Evolutionary conservation across 2,888 invertebrate genomes (phyloP), one percentile per base, ranked within the genome.

Genomic region (Metopia argyrocephala): DNA sequence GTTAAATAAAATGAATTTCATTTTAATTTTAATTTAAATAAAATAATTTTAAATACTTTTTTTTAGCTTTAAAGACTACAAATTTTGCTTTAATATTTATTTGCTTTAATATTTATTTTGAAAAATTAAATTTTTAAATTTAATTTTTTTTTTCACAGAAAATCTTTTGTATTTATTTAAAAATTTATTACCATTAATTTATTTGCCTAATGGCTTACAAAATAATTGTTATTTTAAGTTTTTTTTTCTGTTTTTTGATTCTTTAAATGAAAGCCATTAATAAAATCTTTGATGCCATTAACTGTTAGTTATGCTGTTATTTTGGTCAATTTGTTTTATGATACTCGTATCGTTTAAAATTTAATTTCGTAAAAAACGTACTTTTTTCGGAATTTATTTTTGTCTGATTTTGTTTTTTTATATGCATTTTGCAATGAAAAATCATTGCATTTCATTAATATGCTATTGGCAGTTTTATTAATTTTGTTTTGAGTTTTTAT

Each of bases 401-500:
- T 38, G 9, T 31, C 2, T 31, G 6, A 56, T 27, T 68, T n/a
- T 23, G 48, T 23, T 23, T 31, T 25, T 59, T 38, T 12, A n/a
- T 76, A 48, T 78, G 15, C 54, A 15, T 52, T 48, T 46, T 62
- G 52, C 81, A 69, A 83, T 83, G 82, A 84, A 84, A 84, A 85
- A 62, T 84, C 84, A 85, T 83, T 84, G 84, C 84, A 84, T 82
- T 84, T 84, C 84, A 84, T 84, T 85, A 84, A 84, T 84, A 84
- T 74, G 82, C 83, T 78, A 82, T 83, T 66, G 83, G 83, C 79
- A 82, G 76, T 83, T 82, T 84, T 84, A 84, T 83, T 81, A 76
- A 27, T 59, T n/a, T n/a, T n/a, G n/a, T 59, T 50, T 31, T 27
- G 27, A 18, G 54, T 45, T n/a, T 62, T 12, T 38, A 57, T 27